Conservation (phyloP, 2,888 invertebrate genomes). For the Drosophila nr. medialis region DNA sequence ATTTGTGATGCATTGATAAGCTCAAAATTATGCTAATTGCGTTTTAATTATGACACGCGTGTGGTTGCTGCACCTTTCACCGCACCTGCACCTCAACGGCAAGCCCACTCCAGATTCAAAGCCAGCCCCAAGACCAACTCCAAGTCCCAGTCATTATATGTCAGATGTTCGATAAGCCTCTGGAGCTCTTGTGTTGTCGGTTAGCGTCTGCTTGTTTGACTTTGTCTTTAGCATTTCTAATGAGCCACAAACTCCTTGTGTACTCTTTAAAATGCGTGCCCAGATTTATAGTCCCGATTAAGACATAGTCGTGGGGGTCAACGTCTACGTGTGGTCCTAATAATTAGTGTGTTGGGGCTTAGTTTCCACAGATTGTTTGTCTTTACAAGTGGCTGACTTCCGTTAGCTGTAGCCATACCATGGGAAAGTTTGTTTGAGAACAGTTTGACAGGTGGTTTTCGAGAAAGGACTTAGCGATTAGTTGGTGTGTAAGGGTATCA, state of each 20-base stretch:
- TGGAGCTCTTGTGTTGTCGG: slow-evolving; percentile 53
- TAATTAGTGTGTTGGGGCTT: slow-evolving; percentile 55
- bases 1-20: slow-evolving; percentile 77
- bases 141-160: slow-evolving; percentile 56
- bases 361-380: slow-evolving; percentile 50
- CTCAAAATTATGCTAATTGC: slow-evolving; percentile 75
- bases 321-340: slow-evolving; percentile 59
- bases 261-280: slow-evolving; percentile 66
- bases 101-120: background rate
- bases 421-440: slow-evolving; percentile 43
- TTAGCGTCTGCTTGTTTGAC: slow-evolving; percentile 65
- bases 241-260: slow-evolving; percentile 34
- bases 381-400: slow-evolving; percentile 54
- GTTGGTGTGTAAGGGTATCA: slow-evolving; percentile 1
- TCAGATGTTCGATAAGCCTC: slow-evolving; percentile 70
- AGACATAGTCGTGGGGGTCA: slow-evolving; percentile 56
- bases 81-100: slow-evolving; percentile 24
- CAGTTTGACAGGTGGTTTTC: slow-evolving; percentile 43
- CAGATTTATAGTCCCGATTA: slow-evolving; percentile 65
- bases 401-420: slow-evolving; percentile 22
- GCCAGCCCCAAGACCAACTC: slow-evolving; percentile 2
- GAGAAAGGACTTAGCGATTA: slow-evolving; percentile 14
- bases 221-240: slow-evolving; percentile 70
- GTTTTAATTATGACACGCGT: slow-evolving; percentile 76
- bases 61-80: slow-evolving; percentile 56